Conservation (phyloP, 2,888 invertebrate genomes). For the Parnassius orleans region DNA sequence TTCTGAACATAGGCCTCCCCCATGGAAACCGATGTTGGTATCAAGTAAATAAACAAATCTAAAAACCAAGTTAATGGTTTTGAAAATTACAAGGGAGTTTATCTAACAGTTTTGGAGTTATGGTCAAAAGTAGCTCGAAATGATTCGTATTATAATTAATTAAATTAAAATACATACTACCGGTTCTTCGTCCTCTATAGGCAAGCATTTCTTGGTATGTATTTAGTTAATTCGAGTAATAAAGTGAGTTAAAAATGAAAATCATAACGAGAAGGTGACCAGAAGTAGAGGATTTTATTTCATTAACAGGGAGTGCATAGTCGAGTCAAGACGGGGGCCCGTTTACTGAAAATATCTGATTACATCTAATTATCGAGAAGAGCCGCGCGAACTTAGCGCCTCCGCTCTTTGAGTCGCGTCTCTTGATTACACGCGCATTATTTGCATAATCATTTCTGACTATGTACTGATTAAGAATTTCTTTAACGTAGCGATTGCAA, state of each 20-base stretch:
- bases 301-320: slow-evolving; percentile 68
- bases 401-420: slow-evolving; percentile 41
- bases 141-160: too few species aligned
- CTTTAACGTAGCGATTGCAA: slow-evolving; percentile 17
- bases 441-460: slow-evolving; percentile 37
- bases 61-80: too few species aligned
- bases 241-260: slow-evolving; percentile 27
- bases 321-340: slow-evolving; percentile 52
- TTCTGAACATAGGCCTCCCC: too few species aligned
- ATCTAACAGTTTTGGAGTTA: too few species aligned
- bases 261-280: slow-evolving; percentile 23
- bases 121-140: too few species aligned
- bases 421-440: slow-evolving; percentile 68
- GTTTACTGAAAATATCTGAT: slow-evolving; percentile 79
- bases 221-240: not conserved
- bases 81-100: too few species aligned
- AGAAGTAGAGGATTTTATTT: slow-evolving; percentile 48
- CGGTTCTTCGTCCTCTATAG: too few species aligned
- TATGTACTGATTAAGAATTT: slow-evolving; percentile 34
- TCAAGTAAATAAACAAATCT: too few species aligned
- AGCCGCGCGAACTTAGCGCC: slow-evolving; percentile 46
- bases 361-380: slow-evolving; percentile 76
- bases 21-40: too few species aligned
- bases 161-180: too few species aligned
- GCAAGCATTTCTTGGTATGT: not conserved